These are phyloP conservation scores for Scomber scombrus DNA, from an alignment of 2,113 vertebrate genomes.

Conservation along the genomic window DNA sequence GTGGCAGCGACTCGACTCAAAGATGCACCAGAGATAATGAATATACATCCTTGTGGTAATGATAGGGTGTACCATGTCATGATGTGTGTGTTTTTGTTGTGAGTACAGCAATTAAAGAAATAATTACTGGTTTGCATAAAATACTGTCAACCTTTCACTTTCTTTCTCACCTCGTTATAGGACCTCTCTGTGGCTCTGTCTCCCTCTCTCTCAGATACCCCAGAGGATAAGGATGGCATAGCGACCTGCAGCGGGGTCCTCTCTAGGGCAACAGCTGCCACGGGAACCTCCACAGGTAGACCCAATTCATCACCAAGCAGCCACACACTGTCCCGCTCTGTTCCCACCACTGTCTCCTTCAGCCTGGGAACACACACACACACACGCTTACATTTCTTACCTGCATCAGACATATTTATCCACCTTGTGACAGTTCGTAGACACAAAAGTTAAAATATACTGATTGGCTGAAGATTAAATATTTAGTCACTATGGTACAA, in stretches of 20 bases:
- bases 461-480: neutral
- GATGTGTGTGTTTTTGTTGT: neutral
- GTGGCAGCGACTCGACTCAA: neutral
- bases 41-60: neutral
- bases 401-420: neutral
- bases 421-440: neutral
- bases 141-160: neutral
- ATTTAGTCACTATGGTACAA: neutral
- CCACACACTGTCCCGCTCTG: slow-evolving; percentile 57
- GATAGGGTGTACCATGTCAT: neutral
- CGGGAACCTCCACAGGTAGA: slow-evolving; percentile 36
- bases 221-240: slow-evolving; percentile 55
- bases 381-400: neutral
- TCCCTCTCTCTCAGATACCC: slow-evolving; percentile 23
- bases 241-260: slow-evolving; percentile 70
- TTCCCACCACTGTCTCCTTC: slow-evolving; percentile 55
- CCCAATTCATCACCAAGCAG: slow-evolving; percentile 55
- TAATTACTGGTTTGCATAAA: neutral
- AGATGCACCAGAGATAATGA: too few relatives aligned
- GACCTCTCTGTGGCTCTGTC: slow-evolving; percentile 28
- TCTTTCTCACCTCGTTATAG: slow-evolving; percentile 43
- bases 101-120: neutral
- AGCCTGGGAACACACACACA: slow-evolving; percentile 49
- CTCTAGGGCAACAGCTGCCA: slow-evolving; percentile 45
- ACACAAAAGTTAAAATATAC: neutral